A percentile compares a stretch with the other conserved stretches of the same genome.
Evolutionary conservation across 2,888 invertebrate genomes (phyloP).

Genomic region (Synanthedon vespiformis): DNA sequence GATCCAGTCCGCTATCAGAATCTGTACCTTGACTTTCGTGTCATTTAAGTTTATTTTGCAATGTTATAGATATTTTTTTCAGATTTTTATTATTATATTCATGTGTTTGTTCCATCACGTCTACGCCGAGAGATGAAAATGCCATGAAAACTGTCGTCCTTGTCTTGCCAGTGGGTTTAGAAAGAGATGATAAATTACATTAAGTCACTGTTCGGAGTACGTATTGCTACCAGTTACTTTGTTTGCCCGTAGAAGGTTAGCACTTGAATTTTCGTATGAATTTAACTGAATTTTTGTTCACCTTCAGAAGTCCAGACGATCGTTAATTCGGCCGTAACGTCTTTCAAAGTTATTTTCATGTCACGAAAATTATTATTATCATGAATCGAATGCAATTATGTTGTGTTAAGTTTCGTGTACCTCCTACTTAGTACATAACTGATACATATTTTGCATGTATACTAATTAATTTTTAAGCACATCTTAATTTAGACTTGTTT

Average conservation of each 20-base stretch:
- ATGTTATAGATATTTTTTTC: constrained; percentile 21
- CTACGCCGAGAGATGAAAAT: constrained; percentile 61
- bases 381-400: constrained; percentile 8
- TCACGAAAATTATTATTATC: constrained; percentile 17
- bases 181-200: constrained; percentile 47
- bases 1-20: constrained; percentile 40
- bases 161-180: constrained; percentile 37
- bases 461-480: too few species aligned
- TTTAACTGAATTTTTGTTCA: constrained; percentile 42
- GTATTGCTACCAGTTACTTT: constrained; percentile 49
- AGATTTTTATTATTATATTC: constrained; percentile 63
- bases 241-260: constrained; percentile 37
- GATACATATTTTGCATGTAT: too few species aligned
- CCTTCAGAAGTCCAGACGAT: constrained; percentile 54
- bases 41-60: constrained; percentile 41
- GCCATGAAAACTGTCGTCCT: constrained; percentile 53
- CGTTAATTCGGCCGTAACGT: constrained; percentile 14
- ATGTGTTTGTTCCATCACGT: constrained; percentile 65
- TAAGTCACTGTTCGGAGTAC: constrained; percentile 49
- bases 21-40: constrained; percentile 36
- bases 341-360: constrained; percentile 39
- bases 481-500: too few species aligned
- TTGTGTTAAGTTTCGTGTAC: too few species aligned
- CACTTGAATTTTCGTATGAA: constrained; percentile 41
- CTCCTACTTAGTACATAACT: too few species aligned